These are phyloP conservation scores for Brachionichthys hirsutus DNA, from an alignment of 2,113 vertebrate genomes.

Conservation along the genomic window DNA sequence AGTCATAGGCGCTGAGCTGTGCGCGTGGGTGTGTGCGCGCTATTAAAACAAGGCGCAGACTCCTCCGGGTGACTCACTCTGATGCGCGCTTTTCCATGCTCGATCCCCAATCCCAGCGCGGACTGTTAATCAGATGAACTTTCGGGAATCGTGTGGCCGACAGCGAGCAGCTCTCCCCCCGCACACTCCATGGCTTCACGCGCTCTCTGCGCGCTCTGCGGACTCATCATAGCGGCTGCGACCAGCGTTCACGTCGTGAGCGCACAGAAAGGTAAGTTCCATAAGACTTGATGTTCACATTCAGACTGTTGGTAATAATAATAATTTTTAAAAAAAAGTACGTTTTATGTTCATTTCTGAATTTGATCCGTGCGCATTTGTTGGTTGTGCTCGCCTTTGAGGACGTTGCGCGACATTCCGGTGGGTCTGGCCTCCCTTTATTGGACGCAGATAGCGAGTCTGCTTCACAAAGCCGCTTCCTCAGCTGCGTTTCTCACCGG, in stretches of 20 bases:
- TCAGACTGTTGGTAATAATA: not conserved
- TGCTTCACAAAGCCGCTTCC: constrained; percentile 71
- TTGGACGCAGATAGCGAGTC: constrained; percentile 57
- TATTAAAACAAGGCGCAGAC: constrained; percentile 79
- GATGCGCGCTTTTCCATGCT: constrained; percentile 75
- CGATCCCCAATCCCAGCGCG: constrained; percentile 64
- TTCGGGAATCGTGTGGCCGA: constrained; percentile 58
- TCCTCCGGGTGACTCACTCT: constrained; percentile 78
- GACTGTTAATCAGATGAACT: constrained; percentile 68
- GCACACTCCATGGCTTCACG: constrained; percentile 64
- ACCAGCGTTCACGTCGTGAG: constrained; percentile 53
- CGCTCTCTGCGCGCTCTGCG: constrained; percentile 61
- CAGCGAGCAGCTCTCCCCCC: constrained; percentile 45
- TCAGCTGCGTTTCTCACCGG: constrained; percentile 78
- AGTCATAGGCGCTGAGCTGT: constrained; percentile 76
- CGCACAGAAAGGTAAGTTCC: constrained; percentile 75
- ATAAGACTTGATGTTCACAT: not conserved
- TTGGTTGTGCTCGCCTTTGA: not conserved
- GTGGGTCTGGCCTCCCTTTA: constrained; percentile 29
- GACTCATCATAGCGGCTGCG: constrained; percentile 63
- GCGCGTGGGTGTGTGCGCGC: constrained; percentile 79
- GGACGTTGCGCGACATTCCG: constrained; percentile 32
- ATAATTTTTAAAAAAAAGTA: no score
- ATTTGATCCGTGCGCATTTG: not conserved
- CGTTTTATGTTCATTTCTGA: no score